A percentile compares a stretch with the other conserved stretches of the same genome.
phyloP scores from a whole-genome alignment of 2,113 vertebrate species.

The Pardalotus punctatus region DNA sequence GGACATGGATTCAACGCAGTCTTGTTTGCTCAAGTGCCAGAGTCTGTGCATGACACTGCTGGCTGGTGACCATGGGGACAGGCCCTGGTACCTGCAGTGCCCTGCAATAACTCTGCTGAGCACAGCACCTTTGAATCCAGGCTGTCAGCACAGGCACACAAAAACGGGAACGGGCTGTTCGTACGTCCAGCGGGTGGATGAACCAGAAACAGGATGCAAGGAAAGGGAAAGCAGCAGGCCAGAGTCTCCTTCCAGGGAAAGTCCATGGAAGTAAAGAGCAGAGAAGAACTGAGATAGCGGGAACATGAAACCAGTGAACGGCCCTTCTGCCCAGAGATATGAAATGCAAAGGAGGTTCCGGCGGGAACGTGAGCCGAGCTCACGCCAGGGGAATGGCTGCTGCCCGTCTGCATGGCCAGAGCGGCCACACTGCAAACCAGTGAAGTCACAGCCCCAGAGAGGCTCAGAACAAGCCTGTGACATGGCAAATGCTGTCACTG shows the following conservation, averaged over 20 bases:
- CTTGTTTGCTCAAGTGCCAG: not conserved
- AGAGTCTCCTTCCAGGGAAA: not conserved
- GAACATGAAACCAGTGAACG: not conserved
- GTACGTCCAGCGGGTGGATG: not conserved
- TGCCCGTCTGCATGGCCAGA: rapidly evolving
- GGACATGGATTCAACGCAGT: not conserved
- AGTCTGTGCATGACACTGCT: not conserved
- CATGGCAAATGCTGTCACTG: not conserved
- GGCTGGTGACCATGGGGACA: rapidly evolving
- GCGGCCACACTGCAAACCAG: not conserved
- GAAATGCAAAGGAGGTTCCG: not conserved
- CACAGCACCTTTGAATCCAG: not conserved
- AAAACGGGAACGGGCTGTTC: not conserved
- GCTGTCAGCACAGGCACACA: not conserved
- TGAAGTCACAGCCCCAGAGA: not conserved
- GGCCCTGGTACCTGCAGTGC: not conserved
- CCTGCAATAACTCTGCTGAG: not conserved
- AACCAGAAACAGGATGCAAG: not conserved
- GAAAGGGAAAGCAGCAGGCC: not conserved
- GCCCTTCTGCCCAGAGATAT: not conserved
- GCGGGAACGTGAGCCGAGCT: not conserved
- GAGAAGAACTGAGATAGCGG: not conserved
- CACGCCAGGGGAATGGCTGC: not conserved
- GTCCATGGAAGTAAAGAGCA: not conserved
- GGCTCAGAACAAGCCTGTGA: not conserved